These are phyloP conservation scores for Rhingia campestris DNA, from an alignment of 2,888 invertebrate genomes.

Conservation along the genomic window DNA sequence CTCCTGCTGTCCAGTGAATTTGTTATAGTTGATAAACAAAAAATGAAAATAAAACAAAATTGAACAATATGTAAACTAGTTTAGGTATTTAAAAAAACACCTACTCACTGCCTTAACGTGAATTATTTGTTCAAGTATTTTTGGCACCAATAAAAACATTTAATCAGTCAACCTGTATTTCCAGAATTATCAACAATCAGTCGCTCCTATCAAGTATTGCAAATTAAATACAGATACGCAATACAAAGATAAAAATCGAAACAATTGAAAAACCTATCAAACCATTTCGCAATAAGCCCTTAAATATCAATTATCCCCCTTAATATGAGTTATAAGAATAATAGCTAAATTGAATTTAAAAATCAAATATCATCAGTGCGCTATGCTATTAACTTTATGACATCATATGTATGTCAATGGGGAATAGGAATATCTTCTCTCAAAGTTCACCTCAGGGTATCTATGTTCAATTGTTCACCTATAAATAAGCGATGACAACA, in stretches of 20 bases:
- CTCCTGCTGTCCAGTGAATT: no score
- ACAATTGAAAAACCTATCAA: neutral
- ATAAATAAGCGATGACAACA: conserved; percentile 63
- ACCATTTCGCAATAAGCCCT: neutral
- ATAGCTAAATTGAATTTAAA: neutral
- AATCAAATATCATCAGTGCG: neutral
- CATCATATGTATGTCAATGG: conserved; percentile 37
- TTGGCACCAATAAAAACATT: neutral
- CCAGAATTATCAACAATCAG: neutral
- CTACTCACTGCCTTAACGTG: no score
- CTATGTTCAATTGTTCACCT: conserved; percentile 25
- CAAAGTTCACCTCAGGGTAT: conserved; percentile 40
- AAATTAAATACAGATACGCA: neutral
- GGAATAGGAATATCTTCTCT: conserved; percentile 21
- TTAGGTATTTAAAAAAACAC: no score
- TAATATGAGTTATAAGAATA: neutral
- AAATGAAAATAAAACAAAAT: no score
- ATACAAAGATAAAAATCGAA: neutral
- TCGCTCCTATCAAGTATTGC: neutral
- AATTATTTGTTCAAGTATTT: neutral
- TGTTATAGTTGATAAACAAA: no score
- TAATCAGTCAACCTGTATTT: conserved; percentile 20
- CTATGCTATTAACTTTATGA: conserved; percentile 31
- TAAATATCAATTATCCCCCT: neutral
- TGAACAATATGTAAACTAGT: no score